These are phyloP conservation scores for Typhlomys cinereus DNA, from an alignment of 2,113 vertebrate genomes.

Conservation along the genomic window DNA sequence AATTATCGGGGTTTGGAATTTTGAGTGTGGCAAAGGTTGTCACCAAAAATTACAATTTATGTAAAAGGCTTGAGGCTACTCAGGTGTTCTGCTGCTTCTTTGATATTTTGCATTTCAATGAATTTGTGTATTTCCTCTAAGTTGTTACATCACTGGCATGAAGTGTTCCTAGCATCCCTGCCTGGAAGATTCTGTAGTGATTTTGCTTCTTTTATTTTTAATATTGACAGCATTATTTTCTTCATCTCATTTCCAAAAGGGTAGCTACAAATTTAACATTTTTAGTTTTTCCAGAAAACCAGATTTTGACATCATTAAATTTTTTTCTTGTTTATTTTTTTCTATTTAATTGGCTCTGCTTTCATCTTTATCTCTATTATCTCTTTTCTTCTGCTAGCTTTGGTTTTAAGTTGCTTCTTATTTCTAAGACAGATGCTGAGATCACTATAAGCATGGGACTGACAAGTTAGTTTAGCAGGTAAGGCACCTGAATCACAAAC, in stretches of 20 bases:
- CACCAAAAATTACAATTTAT: background rate
- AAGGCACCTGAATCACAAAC: too few relatives aligned
- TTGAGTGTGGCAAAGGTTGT: background rate
- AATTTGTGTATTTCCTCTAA: conserved; percentile 13
- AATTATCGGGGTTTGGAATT: background rate
- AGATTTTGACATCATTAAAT: too few relatives aligned
- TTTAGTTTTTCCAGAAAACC: too few relatives aligned
- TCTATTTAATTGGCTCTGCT: background rate
- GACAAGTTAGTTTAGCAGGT: too few relatives aligned
- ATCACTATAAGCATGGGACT: too few relatives aligned
- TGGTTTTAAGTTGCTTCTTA: background rate
- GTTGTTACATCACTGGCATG: background rate
- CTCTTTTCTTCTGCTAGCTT: background rate
- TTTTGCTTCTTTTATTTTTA: background rate
- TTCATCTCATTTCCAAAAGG: too few relatives aligned
- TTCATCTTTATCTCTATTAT: background rate
- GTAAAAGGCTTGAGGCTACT: background rate
- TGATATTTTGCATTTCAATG: background rate
- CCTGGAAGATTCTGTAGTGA: background rate
- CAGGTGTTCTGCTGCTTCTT: background rate
- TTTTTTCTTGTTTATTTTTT: background rate
- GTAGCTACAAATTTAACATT: background rate
- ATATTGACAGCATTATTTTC: background rate
- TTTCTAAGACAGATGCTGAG: background rate
- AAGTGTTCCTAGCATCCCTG: background rate